A percentile compares a stretch with the other conserved stretches of the same genome.
phyloP scores from a whole-genome alignment of 1,140 invertebrate species.

The Bombus waltoni region DNA sequence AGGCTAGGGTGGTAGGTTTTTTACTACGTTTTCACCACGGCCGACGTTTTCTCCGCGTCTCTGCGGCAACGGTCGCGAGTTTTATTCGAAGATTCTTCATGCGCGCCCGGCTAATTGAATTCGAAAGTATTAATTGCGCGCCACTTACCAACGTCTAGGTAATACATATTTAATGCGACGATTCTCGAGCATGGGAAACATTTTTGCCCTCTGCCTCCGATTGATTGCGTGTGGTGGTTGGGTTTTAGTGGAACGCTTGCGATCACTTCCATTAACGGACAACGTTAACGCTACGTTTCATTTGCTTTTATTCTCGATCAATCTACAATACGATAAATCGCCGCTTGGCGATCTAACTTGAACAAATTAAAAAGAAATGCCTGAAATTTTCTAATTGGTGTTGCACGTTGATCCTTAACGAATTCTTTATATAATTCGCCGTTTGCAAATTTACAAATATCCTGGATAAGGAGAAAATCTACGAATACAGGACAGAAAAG shows the following conservation, averaged over 20 bases:
- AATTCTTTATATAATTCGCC: no score
- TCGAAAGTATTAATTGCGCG: not conserved
- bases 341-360: no score
- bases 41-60: not conserved
- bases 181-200: not conserved
- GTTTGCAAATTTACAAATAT: not conserved
- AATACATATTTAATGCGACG: not conserved
- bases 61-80: not conserved
- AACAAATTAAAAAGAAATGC: no score
- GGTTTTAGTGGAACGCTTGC: not conserved
- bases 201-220: not conserved
- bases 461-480: no score
- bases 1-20: not conserved
- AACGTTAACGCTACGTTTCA: not conserved
- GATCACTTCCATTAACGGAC: no score
- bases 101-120: not conserved
- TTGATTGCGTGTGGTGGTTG: no score
- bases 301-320: not conserved
- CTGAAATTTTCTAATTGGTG: no score
- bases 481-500: no score
- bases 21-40: slow-evolving; percentile 26
- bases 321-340: no score
- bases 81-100: not conserved
- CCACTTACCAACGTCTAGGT: not conserved
- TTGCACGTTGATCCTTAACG: no score